These are phyloP conservation scores for Ptilonorhynchus violaceus DNA, from an alignment of 2,113 vertebrate species.

Conservation along the genomic window DNA sequence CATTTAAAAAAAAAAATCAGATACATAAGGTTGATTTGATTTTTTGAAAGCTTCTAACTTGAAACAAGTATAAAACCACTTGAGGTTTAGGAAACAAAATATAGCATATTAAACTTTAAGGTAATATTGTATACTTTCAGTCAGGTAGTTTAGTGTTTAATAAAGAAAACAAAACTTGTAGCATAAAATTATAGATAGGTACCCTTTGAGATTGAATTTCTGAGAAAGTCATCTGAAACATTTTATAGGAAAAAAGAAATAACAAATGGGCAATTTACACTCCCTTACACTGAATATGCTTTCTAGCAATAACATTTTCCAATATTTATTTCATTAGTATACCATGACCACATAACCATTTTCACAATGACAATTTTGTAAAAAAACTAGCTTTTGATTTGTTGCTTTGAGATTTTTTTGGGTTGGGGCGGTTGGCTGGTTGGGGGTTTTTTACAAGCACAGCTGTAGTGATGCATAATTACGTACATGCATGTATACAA, in stretches of 20 bases:
- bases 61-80: background rate
- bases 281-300: background rate
- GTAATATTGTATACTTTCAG: background rate
- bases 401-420: background rate
- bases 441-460: background rate
- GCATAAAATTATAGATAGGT: background rate
- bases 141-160: background rate
- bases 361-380: background rate
- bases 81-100: background rate
- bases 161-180: background rate
- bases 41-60: background rate
- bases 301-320: background rate
- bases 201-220: background rate
- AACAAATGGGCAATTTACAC: background rate
- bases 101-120: background rate
- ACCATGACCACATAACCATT: background rate
- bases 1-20: background rate
- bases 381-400: background rate
- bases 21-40: background rate
- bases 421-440: no score
- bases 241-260: background rate
- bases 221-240: background rate
- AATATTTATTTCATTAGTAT: background rate
- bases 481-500: background rate
- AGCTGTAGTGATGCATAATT: background rate